Evolutionary conservation across 2,888 invertebrate genomes (phyloP).

Genomic region (Isotomurus palustris): DNA sequence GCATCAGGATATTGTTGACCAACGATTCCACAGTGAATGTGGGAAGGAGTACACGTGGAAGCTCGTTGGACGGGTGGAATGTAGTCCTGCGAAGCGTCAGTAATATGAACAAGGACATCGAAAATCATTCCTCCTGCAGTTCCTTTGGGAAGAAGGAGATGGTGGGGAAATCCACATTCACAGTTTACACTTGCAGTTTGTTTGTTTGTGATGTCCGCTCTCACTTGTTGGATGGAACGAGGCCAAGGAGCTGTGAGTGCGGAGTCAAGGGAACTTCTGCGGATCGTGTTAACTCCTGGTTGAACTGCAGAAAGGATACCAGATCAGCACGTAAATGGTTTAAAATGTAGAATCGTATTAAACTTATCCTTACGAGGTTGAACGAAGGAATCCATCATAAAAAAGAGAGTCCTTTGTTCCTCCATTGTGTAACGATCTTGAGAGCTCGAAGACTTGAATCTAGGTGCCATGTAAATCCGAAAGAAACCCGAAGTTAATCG

Average conservation of each 20-base stretch:
- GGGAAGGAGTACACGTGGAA: conserved; percentile 5
- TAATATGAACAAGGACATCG: conserved; percentile 15
- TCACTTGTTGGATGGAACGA: conserved; percentile 60
- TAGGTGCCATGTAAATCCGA: conserved; percentile 66
- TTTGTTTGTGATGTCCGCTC: conserved; percentile 55
- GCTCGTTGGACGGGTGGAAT: background rate
- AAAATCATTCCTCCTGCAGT: conserved; percentile 10
- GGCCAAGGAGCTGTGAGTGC: conserved; percentile 72
- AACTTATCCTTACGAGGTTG: conserved; percentile 58
- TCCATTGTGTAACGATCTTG: conserved; percentile 59
- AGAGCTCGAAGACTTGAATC: conserved; percentile 39
- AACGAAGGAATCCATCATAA: conserved; percentile 68
- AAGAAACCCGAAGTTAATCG: conserved; percentile 56
- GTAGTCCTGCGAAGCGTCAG: conserved; percentile 6
- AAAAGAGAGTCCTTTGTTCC: conserved; percentile 62
- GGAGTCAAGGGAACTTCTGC: conserved; percentile 63
- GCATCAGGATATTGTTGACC: conserved; percentile 12
- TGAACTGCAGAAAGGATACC: conserved; percentile 55
- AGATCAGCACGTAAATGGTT: no score
- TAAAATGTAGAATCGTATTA: no score
- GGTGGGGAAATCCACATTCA: conserved; percentile 64
- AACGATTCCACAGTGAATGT: conserved; percentile 14
- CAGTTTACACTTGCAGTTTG: background rate
- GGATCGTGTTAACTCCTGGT: conserved; percentile 57
- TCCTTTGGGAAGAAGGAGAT: conserved; percentile 60